phyloP scores from a whole-genome alignment of 2,797 vertebrate genomes.

The Aphelocoma californica region DNA sequence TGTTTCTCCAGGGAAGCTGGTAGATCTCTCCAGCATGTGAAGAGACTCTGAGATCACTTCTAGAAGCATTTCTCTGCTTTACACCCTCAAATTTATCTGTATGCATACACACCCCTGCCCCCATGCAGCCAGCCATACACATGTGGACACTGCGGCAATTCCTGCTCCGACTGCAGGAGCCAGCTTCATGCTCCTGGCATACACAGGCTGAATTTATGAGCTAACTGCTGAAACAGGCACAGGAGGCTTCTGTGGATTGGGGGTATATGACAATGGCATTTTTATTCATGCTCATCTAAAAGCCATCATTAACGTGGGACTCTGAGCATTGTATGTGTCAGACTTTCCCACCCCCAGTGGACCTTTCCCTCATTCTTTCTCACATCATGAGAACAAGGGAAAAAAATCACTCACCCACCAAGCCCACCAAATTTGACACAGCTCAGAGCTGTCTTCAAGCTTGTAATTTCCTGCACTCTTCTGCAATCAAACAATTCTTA shows the following conservation, averaged over 20 bases:
- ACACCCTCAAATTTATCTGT: background rate
- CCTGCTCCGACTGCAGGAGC: rapidly evolving
- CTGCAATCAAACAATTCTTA: background rate
- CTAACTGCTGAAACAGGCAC: background rate
- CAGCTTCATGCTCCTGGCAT: background rate
- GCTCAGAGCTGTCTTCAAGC: background rate
- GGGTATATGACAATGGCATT: background rate
- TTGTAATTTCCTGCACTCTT: background rate
- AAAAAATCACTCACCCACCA: background rate
- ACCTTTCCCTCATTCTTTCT: background rate
- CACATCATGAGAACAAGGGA: background rate
- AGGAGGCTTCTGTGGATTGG: background rate
- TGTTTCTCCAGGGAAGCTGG: background rate
- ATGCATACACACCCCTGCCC: background rate
- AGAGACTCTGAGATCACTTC: background rate
- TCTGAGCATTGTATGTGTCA: background rate
- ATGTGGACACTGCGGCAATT: rapidly evolving
- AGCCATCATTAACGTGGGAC: background rate
- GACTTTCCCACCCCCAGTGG: background rate
- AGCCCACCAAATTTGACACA: background rate
- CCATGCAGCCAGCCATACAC: background rate
- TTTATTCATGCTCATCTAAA: background rate
- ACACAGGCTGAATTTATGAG: background rate
- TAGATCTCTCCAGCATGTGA: background rate
- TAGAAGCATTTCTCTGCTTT: background rate